Base-by-base conservation (phyloP, 2,888 invertebrate species). In the Pegoplata infirma region DNA sequence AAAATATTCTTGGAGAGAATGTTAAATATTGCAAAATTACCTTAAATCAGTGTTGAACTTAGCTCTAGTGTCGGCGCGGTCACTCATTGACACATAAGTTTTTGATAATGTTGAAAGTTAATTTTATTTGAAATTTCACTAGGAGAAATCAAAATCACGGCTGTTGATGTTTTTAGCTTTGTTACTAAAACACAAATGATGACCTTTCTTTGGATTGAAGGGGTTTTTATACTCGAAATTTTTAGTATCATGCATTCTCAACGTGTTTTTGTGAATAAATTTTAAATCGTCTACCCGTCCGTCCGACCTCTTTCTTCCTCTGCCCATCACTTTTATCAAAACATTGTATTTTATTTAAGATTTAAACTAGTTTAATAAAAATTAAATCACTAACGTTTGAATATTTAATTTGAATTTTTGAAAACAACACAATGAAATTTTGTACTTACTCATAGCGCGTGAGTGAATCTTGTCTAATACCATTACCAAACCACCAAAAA, bases 31-130 rank as follows among this genome's bases (percentile, higher is more conserved):
- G 32, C 28, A 10, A 10, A 76, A 80, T 85, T 66, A 89, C 89
- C 89, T 89, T 81, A 89, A 81, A 84, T 89, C 88, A 82, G 86
- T 82, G 81, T 89, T 83, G 72, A 89, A 84, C 82, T 89, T 89
- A 25, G 86, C 86, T 83, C 89, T 89, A 74, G 88, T 84, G 84
- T 89, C 89, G 82, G 85, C 81, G 55, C 82, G 88, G 84, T 86
- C 85, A 85, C 81, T 84, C 88, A 88, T 88, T 89, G 88, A 88
- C 89, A 88, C 88, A 88, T 84, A 81, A 59, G 71, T 56, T 71
- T 51, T 17, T 44, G 7, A 1, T 17, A 16, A 46, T 47, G 12
- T 40, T 25, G 46, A 16, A 49, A 47, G 53, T 10, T 47, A 12
- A 53, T 58, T 55, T 28, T 21, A n/a, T 25, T 44, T 14, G 23